Conservation (phyloP, 2,888 invertebrate species). For the Eupithecia subumbrata region DNA sequence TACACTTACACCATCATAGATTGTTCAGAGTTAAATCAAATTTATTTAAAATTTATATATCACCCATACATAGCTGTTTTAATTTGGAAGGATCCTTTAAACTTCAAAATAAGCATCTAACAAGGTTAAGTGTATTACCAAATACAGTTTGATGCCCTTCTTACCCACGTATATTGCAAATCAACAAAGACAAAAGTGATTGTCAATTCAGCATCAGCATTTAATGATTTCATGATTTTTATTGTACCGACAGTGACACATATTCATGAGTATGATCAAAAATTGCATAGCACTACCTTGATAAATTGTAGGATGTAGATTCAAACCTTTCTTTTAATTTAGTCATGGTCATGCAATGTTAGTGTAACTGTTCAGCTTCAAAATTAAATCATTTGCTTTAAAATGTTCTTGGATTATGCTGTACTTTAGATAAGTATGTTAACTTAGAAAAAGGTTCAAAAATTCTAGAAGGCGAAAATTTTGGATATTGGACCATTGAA, state of each 20-base stretch:
- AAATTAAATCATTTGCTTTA: background rate
- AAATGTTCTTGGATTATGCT: background rate
- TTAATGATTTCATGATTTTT: background rate
- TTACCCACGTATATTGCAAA: conserved; percentile 26
- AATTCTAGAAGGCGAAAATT: background rate
- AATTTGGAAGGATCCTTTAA: background rate
- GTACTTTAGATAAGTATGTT: background rate
- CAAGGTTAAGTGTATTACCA: conserved; percentile 4
- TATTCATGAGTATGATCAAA: background rate
- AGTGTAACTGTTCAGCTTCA: background rate
- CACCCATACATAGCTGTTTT: background rate
- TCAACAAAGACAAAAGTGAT: conserved; percentile 24
- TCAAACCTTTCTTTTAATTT: conserved; percentile 15
- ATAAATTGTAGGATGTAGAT: conserved; percentile 13
- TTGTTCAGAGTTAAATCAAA: background rate
- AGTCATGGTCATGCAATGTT: conserved; percentile 9
- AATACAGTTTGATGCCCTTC: conserved; percentile 17
- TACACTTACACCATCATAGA: background rate
- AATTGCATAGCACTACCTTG: conserved; percentile 14
- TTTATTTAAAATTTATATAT: background rate
- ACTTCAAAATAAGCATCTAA: background rate
- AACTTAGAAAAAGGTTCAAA: background rate
- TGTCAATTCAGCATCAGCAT: conserved; percentile 23
- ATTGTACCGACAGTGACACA: background rate
- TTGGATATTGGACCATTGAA: background rate